Conservation (phyloP, 2,888 invertebrate genomes). For the Adela reaumurella region DNA sequence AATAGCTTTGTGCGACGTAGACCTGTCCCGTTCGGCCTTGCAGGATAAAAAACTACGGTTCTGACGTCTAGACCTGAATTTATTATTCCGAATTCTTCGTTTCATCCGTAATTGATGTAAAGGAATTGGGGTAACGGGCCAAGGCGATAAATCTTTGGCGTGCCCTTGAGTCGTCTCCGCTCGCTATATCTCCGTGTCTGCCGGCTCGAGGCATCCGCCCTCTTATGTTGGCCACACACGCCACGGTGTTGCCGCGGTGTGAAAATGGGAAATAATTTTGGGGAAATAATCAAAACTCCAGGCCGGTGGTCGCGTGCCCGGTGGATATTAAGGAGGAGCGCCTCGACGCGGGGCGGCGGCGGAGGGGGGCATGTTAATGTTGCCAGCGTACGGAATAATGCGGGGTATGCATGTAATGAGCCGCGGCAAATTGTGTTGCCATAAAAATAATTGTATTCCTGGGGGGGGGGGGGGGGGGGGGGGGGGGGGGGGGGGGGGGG, state of each 20-base stretch:
- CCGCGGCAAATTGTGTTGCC: constrained; percentile 54
- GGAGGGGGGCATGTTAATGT: constrained; percentile 44
- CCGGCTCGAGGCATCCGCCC: not conserved
- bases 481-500: too few relatives aligned
- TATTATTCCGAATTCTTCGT: too few relatives aligned
- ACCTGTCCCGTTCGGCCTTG: too few relatives aligned
- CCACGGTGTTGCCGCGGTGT: constrained; percentile 27
- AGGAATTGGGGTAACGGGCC: not conserved
- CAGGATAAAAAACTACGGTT: too few relatives aligned
- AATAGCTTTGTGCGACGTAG: too few relatives aligned
- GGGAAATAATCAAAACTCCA: constrained; percentile 50
- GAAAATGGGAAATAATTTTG: constrained; percentile 52
- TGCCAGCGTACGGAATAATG: constrained; percentile 33
- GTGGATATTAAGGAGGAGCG: constrained; percentile 35
- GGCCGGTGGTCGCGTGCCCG: constrained; percentile 39
- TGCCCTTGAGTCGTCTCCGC: not conserved
- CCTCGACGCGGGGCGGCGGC: constrained; percentile 38
- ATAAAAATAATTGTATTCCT: constrained; percentile 54
- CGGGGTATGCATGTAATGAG: constrained; percentile 50
- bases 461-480: too few relatives aligned
- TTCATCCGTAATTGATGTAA: not conserved
- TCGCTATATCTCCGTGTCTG: not conserved
- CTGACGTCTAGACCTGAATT: too few relatives aligned
- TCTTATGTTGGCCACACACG: constrained; percentile 30
- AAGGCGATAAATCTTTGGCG: not conserved